These are phyloP conservation scores for Coptodon rendalli DNA, from an alignment of 2,113 vertebrate species.

Conservation along the genomic window DNA sequence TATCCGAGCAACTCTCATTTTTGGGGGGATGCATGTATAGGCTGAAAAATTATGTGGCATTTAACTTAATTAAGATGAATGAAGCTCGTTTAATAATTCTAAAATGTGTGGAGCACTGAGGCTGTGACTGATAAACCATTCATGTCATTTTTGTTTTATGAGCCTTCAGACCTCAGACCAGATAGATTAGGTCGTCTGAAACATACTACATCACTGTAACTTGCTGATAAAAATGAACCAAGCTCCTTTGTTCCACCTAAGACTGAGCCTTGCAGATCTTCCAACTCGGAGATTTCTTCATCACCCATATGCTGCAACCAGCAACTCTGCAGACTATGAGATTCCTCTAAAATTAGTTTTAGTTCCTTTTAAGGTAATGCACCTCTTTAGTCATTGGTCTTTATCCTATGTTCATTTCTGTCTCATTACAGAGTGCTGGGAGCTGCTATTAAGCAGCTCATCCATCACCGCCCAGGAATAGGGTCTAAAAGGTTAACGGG, in stretches of 20 bases:
- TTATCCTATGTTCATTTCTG: conserved; percentile 59
- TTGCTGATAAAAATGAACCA: conserved; percentile 51
- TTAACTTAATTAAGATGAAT: conserved; percentile 49
- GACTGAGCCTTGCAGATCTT: conserved; percentile 10
- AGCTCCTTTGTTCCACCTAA: conserved; percentile 9
- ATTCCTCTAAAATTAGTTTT: conserved; percentile 14
- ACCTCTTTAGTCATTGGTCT: conserved; percentile 36
- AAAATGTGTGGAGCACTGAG: conserved; percentile 16
- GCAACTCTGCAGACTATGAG: not conserved
- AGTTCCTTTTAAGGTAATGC: conserved; percentile 20
- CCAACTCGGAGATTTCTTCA: not conserved
- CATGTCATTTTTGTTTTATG: conserved; percentile 47
- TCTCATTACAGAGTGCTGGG: conserved; percentile 62
- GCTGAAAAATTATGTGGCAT: conserved; percentile 34
- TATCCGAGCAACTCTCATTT: not conserved
- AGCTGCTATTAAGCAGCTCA: conserved; percentile 63
- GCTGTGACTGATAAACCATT: conserved; percentile 46
- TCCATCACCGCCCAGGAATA: conserved; percentile 64
- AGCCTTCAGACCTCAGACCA: conserved; percentile 31
- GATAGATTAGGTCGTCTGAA: conserved; percentile 55
- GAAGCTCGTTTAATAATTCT: conserved; percentile 26
- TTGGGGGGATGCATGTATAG: not conserved
- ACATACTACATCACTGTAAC: conserved; percentile 54
- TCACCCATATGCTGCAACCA: not conserved
- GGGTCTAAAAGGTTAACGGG: conserved; percentile 70